phyloP scores from a whole-genome alignment of 2,797 vertebrate species.

The Danio albolineatus region DNA sequence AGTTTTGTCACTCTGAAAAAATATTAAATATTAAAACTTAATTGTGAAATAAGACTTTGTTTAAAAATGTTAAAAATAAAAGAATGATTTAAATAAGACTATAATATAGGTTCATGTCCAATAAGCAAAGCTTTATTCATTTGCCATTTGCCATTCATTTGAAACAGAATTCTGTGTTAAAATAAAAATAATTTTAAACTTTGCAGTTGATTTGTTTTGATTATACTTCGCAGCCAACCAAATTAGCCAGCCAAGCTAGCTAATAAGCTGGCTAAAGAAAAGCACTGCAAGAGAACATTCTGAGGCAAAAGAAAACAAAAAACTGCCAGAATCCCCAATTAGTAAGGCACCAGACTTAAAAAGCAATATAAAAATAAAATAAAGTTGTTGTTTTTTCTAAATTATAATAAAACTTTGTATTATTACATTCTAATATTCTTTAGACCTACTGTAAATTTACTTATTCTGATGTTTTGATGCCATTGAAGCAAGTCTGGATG shows the following conservation, averaged over 20 bases:
- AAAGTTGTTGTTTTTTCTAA: background rate
- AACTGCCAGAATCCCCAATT: background rate
- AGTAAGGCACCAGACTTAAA: background rate
- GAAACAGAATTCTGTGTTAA: background rate
- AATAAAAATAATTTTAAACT: background rate
- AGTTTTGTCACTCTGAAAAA: background rate
- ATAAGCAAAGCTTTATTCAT: background rate
- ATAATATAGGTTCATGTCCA: background rate
- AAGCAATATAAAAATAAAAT: background rate
- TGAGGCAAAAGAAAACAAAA: background rate
- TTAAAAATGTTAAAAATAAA: background rate
- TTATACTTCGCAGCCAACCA: background rate
- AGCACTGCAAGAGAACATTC: background rate
- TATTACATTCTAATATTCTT: background rate
- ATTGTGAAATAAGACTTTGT: background rate
- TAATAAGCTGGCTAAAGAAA: conserved; percentile 1
- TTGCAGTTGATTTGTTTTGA: background rate
- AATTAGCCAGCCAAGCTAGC: background rate
- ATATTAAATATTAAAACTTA: background rate
- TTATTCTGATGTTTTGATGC: background rate
- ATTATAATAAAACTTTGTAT: background rate
- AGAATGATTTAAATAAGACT: background rate
- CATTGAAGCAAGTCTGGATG: background rate
- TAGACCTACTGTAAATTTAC: background rate
- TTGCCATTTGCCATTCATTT: no score